phyloP scores from a whole-genome alignment of 2,113 vertebrate species.

The Clarias magur region DNA sequence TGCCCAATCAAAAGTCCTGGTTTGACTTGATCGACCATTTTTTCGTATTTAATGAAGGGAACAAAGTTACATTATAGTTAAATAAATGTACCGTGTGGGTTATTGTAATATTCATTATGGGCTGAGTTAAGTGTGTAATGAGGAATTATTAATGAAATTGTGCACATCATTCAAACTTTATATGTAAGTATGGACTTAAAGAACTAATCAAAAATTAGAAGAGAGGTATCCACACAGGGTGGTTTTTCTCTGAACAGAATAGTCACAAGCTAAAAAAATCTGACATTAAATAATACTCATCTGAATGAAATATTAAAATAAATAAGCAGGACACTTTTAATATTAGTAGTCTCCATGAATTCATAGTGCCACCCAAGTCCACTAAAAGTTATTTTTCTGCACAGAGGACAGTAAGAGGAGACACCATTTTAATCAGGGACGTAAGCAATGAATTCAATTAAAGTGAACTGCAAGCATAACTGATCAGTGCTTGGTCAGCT shows the following conservation, averaged over 20 bases:
- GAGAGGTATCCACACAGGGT: neutral
- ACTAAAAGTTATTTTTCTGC: neutral
- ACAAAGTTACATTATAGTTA: neutral
- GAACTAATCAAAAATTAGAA: neutral
- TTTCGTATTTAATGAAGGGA: neutral
- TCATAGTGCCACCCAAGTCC: neutral
- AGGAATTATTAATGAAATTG: neutral
- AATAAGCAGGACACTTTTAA: neutral
- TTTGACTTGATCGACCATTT: no score
- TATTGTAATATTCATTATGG: neutral
- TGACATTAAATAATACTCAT: neutral
- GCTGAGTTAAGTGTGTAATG: neutral
- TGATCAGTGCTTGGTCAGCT: neutral
- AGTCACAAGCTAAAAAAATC: neutral
- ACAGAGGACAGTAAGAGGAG: neutral
- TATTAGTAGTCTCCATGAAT: neutral
- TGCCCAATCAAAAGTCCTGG: no score
- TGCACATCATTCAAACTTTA: neutral
- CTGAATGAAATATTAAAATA: neutral
- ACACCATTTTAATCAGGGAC: neutral
- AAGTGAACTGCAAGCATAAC: neutral
- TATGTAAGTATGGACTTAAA: neutral
- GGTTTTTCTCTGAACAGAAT: neutral
- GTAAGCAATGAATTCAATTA: neutral
- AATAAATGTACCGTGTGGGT: neutral